Evolutionary conservation across 2,888 invertebrate species (phyloP).

Genomic region (Chymomyza caudatula): DNA sequence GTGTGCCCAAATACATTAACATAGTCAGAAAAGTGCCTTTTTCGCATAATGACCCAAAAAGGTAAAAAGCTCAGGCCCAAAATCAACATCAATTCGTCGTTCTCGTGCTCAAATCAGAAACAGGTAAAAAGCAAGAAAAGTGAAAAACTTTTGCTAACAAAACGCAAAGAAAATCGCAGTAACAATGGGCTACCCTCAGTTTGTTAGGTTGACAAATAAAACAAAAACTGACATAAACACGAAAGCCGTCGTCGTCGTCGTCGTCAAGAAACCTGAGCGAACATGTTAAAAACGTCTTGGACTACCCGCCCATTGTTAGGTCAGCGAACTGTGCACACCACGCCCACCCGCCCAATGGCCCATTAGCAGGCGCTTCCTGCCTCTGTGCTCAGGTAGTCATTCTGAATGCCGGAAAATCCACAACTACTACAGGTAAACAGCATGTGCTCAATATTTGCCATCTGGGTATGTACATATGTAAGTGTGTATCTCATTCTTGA

Average conservation of each 20-base stretch:
- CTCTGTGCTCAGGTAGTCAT: neutral
- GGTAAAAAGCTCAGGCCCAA: neutral
- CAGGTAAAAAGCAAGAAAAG: neutral
- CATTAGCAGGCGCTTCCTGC: neutral
- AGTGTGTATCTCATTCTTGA: neutral
- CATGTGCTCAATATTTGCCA: neutral
- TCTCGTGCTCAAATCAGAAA: neutral
- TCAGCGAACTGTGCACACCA: neutral
- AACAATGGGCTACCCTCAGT: neutral
- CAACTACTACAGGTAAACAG: neutral
- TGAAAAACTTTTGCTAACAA: neutral
- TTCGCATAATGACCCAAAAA: neutral
- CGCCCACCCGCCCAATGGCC: neutral
- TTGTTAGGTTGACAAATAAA: neutral
- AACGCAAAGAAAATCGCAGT: neutral
- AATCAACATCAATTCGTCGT: neutral
- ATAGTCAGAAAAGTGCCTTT: neutral
- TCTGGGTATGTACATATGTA: neutral
- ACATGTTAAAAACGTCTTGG: neutral
- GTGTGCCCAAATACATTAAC: neutral
- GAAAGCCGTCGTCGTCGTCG: neutral
- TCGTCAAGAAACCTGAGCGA: neutral
- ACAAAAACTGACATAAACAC: neutral
- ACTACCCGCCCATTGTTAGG: neutral
- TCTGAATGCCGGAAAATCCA: neutral